phyloP scores from a whole-genome alignment of 2,113 vertebrate species.

The Eidolon helvum region DNA sequence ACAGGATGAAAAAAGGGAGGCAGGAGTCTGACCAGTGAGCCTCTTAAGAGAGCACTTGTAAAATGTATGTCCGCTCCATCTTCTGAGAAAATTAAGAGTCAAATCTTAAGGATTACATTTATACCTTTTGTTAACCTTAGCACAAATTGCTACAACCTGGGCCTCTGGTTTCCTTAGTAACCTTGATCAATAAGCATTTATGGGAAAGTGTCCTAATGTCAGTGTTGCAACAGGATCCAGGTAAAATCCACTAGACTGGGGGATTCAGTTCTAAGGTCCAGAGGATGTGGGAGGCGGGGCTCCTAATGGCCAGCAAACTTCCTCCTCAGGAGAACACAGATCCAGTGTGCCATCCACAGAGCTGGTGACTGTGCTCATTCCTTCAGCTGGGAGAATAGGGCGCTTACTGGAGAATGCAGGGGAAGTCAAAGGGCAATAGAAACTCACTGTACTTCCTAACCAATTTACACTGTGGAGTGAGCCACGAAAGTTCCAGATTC shows the following conservation, averaged over 20 bases:
- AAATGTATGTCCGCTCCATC: neutral
- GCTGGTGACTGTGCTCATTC: neutral
- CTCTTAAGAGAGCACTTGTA: neutral
- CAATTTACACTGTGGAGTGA: neutral
- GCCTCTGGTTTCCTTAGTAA: constrained; percentile 12
- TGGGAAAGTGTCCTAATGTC: neutral
- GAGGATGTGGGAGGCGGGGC: neutral
- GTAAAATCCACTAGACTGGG: neutral
- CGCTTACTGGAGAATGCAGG: neutral
- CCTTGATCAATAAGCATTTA: neutral
- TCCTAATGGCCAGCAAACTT: neutral
- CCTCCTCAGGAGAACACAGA: neutral
- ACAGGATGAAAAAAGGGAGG: neutral
- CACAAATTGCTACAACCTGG: neutral
- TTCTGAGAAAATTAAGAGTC: neutral
- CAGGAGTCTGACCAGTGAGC: neutral
- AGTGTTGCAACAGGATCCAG: neutral
- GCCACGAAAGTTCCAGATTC: neutral
- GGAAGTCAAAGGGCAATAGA: neutral
- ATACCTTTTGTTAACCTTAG: neutral
- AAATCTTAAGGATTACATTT: neutral
- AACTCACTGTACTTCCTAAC: neutral
- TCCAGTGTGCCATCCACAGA: neutral
- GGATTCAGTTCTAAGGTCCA: neutral
- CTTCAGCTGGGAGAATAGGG: neutral